Evolutionary conservation across 2,113 vertebrate genomes (phyloP).

Genomic region (Regulus satrapa): DNA sequence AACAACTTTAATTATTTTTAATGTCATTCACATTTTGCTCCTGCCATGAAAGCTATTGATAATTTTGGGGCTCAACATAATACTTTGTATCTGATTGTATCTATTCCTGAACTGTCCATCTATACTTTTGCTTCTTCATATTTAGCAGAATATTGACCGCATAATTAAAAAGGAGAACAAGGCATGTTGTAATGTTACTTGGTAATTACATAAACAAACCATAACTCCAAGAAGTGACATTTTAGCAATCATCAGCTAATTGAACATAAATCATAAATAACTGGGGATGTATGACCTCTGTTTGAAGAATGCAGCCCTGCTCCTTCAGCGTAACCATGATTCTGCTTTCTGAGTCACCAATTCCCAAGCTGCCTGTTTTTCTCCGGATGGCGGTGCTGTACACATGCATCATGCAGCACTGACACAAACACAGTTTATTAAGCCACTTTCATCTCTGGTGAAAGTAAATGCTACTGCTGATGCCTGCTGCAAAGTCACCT

Average conservation of each 20-base stretch:
- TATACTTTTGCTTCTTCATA: not conserved
- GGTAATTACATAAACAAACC: not conserved
- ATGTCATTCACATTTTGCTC: not conserved
- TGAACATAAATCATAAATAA: not conserved
- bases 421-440: conserved; percentile 15
- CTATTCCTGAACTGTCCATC: rapidly evolving
- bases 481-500: conserved; percentile 12
- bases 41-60: not conserved
- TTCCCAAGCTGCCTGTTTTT: not conserved
- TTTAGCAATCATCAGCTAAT: not conserved
- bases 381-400: rapidly evolving
- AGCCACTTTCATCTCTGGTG: not conserved
- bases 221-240: not conserved
- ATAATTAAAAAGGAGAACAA: not conserved
- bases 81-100: not conserved
- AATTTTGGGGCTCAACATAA: not conserved
- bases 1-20: not conserved
- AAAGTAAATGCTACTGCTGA: conserved; percentile 2
- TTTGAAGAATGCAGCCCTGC: not conserved
- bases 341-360: not conserved
- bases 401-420: not conserved
- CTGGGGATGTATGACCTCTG: not conserved
- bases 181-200: not conserved
- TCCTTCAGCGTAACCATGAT: not conserved
- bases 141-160: not conserved